Base-by-base conservation (phyloP, 2,888 invertebrate genomes). In the Tenthredo distinguenda region DNA sequence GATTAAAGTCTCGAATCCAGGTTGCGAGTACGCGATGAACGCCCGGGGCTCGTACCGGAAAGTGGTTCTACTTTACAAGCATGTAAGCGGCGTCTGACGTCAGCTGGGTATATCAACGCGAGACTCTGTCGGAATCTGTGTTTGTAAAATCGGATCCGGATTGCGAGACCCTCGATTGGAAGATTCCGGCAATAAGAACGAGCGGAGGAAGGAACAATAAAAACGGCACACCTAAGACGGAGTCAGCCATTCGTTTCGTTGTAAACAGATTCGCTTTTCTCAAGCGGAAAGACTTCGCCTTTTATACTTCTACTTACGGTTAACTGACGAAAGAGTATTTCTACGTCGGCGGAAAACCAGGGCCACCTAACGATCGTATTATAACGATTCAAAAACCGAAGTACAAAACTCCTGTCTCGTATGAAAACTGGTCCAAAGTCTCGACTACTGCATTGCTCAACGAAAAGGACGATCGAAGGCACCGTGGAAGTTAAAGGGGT, bases 261-360 rank as follows among this genome's bases (percentile, higher is more conserved):
- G 81, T 81, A 81, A 62, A 81, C 81, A 50, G 77, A 77, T 50
- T 55, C 77, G 81, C 81, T 81, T 62, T 62, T 40, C 81, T 81
- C 58, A 81, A 34, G 62, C 81, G 81, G 40, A 81, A 77, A 77
- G 43, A 74, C 12, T 55, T 34, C 55, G 50, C 47, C 50, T 77
- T 50, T 40, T 21, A 74, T 74, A 40, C 43, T 15, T 62, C 26
- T 21, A 3, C 34, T 26, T 26, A 21, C 26, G 26, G 62, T 21
- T 26, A 62, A 68, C 31, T 31, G 5, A 68, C 26, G 31, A 12
- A 68, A 31, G 2, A 12, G 65, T 21, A 31, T 15, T 65, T 31
- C 43, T 31, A 26, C 21, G 31, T 31, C 31, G 31, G 12, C 26
- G 7, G 65, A 15, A 65, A 65, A 65, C 10, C 31, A 31, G 15